Base-by-base conservation (phyloP, 1,140 invertebrate genomes). In the Solenopsis invicta region DNA sequence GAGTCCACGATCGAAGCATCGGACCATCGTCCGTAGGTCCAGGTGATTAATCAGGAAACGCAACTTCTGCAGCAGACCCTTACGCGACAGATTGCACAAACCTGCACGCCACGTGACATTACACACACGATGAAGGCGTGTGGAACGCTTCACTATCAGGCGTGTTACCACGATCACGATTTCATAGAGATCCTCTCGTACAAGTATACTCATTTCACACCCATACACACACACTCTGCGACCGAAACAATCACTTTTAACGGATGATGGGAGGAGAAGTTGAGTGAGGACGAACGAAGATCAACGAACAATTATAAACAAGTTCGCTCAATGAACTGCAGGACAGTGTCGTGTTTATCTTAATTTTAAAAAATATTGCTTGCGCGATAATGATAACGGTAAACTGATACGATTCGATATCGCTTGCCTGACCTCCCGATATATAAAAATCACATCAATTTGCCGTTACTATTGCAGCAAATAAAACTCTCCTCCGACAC, bases 301-400 rank as follows among this genome's bases (percentile, higher is more conserved):
- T 10, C 54, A 56, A 24, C 24, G 29, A 16, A 62, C 24, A 13
- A 54, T 21, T 56, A 56, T 10, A 24, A 34, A 34, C 59, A 9
- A 59, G 24, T 34, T 50, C 69, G 29, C 45, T 48, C 21, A n/a
- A 67, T 45, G 37, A 24, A 3, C n/a, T 9, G 9, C 54, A 8
- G n/a, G 9, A 56, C 34, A 12, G n/a, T 61, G 10, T n/a, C 24
- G 29, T 12, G 18, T 24, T 66, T 54, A 52, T 69, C 66, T 59
- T 67, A 67, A 24, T 67, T 67, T 21, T 0, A 12, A 21, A 21
- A n/a, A 66, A 37, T 41, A 13, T 13, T 67, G 16, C 62, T 12
- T 41, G 21, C 21, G 6, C 54, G 69, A 75, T 84, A 75, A 84
- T 69, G 80, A 75, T 84, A 84, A 74, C 80, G 80, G n/a, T 67